Base-by-base conservation (phyloP, 2,888 invertebrate species). In the Diloba caeruleocephala region DNA sequence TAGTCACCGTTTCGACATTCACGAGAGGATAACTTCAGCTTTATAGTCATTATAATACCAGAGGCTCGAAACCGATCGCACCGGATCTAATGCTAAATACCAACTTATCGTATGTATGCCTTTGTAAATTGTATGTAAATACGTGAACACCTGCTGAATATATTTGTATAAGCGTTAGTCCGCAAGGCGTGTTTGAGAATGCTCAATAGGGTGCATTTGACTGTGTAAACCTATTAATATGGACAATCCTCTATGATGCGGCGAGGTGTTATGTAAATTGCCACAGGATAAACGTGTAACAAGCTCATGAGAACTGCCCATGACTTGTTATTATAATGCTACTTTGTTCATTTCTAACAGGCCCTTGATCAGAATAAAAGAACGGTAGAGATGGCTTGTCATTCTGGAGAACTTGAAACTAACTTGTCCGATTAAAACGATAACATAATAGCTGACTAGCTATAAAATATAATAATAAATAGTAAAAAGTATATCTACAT, bases 121-220 rank as follows among this genome's bases (percentile, higher is more conserved):
- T 89, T 84, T 84, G 82, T 86, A 92, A 92, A 92, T 90, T 90
- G 90, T 92, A 92, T 93, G 92, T 91, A 88, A 92, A 93, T 92
- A 88, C 67, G 82, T 81, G 85, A 88, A 90, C 92, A 93, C 92
- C 92, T 92, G 92, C 90, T 88, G 92, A 89, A 92, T 92, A 91
- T 86, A 89, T 90, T 92, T 89, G 87, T 85, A 73, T 81, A 76
- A 80, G 77, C 78, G 81, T 81, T 73, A 79, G 79, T 74, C 78
- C 77, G 74, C 76, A 79, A 81, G 82, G 76, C 82, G 74, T 87
- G 85, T 89, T 88, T 85, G 87, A 82, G 89, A 84, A 85, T 82
- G 84, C 82, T 87, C 84, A 81, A 81, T 80, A 79, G 82, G 87
- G 87, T 85, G 88, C 86, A 85, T 87, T 88, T 83, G 85, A 78